Evolutionary conservation across 2,113 vertebrate species (phyloP), one percentile per base, ranked within the genome.

Genomic region (Rousettus leschenaultii): DNA sequence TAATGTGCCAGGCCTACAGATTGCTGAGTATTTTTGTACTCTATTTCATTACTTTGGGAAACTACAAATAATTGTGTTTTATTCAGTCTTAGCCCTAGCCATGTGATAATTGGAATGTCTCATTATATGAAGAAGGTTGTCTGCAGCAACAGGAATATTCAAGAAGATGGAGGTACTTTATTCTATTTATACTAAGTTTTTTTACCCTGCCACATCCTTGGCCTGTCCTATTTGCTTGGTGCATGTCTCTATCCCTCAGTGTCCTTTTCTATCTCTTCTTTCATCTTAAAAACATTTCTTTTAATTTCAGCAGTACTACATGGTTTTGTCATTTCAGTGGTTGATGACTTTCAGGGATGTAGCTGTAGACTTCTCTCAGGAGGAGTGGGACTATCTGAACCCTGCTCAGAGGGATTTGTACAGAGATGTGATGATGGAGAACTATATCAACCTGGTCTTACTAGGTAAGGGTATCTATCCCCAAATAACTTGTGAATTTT

Each of bases 391-490:
- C 5, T 59, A 43, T 55, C 65, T 82, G 77, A 40, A 91, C 40
- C 11, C 89, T 38, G 16, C 40, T 48, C 89, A 91, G 53, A 82
- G 53, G 53, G 57, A 22, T 7, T 82, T 91, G 26, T 82, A 61
- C 30, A 82, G 65, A 82, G 77, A 82, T 30, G 89, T 91, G 15
- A 71, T 91, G 89, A 48, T 35, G 65, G 78, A 91, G 78, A 91
- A 48, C 53, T 82, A 59, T 24, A 48, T 30, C 65, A 59, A 70
- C 30, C 51, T 80, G 9, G 30, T 71, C 65, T 91, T 55, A 82
- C 15, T 61, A 21, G 78, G 89, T 91, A 48, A 61, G 48, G 15
- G 35, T 35, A 22, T 57, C 51, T 80, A 6, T 57, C 38, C 63
- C 21, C 35, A 43, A 45, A 19, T n/a, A 45, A 35, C 6, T 70